Percentiles rank a stretch among this genome's conserved stretches.
Conservation (phyloP, 2,888 invertebrate genomes). For the Drosophila maculinotata region DNA sequence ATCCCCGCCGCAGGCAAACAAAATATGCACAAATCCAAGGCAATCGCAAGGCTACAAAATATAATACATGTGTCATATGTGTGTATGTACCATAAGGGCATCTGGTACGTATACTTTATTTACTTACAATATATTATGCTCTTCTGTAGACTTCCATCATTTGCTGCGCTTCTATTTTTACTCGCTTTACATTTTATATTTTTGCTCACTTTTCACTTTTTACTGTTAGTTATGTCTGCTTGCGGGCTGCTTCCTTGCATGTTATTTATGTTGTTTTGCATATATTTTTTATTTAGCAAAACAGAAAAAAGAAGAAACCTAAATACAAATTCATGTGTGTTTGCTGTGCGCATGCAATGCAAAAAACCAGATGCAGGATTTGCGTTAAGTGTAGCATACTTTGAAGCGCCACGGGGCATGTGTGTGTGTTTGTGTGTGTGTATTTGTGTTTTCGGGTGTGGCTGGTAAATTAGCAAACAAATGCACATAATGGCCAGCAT, state of each 20-base stretch:
- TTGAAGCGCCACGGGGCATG: constrained; percentile 29
- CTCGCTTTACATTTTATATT: constrained; percentile 60
- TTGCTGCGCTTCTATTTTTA: constrained; percentile 41
- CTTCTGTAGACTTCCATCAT: constrained; percentile 42
- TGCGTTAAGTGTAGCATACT: constrained; percentile 57
- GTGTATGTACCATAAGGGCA: constrained; percentile 19
- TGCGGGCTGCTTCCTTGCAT: constrained; percentile 68
- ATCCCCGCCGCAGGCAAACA: constrained; percentile 26
- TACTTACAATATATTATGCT: constrained; percentile 26
- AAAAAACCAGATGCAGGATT: constrained; percentile 49
- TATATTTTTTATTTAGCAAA: constrained; percentile 51
- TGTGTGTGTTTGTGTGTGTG: constrained; percentile 3
- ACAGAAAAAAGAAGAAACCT: constrained; percentile 22
- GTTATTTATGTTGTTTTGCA: constrained; percentile 73
- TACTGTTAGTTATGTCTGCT: constrained; percentile 76
- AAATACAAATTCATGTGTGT: constrained; percentile 54
- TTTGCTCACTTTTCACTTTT: constrained; percentile 73
- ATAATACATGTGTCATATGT: neutral
- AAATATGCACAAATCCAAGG: constrained; percentile 24
- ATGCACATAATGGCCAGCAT: constrained; percentile 41
- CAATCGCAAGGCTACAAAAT: constrained; percentile 8
- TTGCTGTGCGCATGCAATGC: constrained; percentile 28
- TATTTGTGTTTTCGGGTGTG: constrained; percentile 6
- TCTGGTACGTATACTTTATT: constrained; percentile 7
- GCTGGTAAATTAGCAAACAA: constrained; percentile 59